Percentiles rank a stretch among this genome's conserved stretches.
These are phyloP conservation scores for Apaloderma vittatum DNA, from an alignment of 2,113 vertebrate genomes.

Conservation along the genomic window DNA sequence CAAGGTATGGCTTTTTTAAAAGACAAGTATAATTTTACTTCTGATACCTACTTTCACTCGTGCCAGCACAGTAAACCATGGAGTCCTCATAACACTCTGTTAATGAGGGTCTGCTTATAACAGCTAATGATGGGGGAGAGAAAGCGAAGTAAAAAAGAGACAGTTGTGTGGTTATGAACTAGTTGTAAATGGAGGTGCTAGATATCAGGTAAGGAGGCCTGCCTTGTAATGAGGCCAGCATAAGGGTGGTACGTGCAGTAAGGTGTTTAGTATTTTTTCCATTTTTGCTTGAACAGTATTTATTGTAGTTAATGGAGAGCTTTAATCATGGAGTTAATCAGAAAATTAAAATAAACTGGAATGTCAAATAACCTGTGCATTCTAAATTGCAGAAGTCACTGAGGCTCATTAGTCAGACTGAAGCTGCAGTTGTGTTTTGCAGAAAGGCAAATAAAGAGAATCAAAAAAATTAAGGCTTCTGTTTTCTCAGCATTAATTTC, in stretches of 20 bases:
- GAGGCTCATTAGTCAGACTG: constrained; percentile 12
- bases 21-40: background rate
- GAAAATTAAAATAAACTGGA: constrained; percentile 29
- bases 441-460: constrained; percentile 25
- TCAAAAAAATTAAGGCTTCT: background rate
- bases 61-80: background rate
- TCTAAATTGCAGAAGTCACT: constrained; percentile 6
- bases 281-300: background rate
- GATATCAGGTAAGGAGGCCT: background rate
- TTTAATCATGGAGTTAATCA: constrained; percentile 52
- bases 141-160: background rate
- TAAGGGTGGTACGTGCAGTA: background rate
- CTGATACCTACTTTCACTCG: background rate
- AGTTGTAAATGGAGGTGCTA: background rate
- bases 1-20: background rate
- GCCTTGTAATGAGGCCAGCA: background rate
- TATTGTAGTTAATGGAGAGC: constrained; percentile 5
- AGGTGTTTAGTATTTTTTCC: background rate
- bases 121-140: background rate
- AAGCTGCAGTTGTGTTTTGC: background rate
- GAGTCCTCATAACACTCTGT: background rate
- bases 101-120: background rate
- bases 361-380: background rate
- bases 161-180: background rate
- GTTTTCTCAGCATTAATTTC: constrained; percentile 32